These are phyloP conservation scores for Myiagra hebetior DNA, from an alignment of 2,113 vertebrate species.

Conservation along the genomic window DNA sequence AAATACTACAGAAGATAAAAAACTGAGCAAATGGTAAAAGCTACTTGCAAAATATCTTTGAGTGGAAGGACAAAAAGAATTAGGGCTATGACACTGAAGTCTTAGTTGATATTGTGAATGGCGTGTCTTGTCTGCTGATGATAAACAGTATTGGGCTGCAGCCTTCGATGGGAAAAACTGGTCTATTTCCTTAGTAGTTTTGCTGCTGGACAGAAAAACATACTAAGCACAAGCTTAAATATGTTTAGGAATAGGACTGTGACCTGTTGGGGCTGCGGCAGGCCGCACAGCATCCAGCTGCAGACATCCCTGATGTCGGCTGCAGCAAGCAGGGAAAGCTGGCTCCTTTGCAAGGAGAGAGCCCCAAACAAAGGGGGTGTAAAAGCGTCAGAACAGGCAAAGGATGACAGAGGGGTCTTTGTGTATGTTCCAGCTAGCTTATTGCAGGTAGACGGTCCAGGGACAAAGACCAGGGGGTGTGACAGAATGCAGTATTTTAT, in stretches of 20 bases:
- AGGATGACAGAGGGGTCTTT: no score
- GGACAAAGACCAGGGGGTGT: no score
- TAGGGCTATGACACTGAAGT: not conserved
- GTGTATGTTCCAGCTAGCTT: no score
- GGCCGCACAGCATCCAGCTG: no score
- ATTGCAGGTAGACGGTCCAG: no score
- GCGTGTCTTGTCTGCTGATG: not conserved
- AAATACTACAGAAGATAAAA: not conserved
- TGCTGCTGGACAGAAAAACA: not conserved
- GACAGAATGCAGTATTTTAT: no score
- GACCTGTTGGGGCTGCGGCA: no score
- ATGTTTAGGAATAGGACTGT: not conserved
- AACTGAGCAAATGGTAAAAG: not conserved
- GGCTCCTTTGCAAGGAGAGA: no score
- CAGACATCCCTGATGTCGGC: no score
- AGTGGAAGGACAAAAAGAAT: not conserved
- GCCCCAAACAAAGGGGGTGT: no score
- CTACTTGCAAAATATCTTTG: not conserved
- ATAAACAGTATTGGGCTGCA: not conserved
- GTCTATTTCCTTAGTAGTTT: not conserved
- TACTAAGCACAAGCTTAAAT: not conserved
- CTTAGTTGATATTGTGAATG: not conserved
- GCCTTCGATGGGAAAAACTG: not conserved
- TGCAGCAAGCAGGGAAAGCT: no score
- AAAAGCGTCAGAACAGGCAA: no score